These are phyloP conservation scores for Ellobium chinense DNA, from an alignment of 2,888 invertebrate genomes.

Conservation along the genomic window DNA sequence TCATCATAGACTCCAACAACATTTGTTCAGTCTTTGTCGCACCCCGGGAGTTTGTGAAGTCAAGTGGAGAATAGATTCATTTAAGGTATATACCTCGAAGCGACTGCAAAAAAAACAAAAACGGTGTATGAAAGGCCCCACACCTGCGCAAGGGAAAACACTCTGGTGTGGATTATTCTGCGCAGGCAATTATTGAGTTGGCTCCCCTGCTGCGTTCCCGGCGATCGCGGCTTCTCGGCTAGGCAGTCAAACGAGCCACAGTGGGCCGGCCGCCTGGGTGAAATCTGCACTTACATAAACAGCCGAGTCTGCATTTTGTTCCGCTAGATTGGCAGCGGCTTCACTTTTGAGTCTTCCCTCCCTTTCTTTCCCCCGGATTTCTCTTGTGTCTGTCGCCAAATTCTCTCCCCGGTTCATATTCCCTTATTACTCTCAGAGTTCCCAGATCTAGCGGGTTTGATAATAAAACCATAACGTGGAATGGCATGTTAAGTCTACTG, in stretches of 20 bases:
- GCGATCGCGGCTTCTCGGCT: not conserved
- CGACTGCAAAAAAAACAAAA: not conserved
- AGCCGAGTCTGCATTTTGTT: constrained; percentile 32
- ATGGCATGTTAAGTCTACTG: too few relatives aligned
- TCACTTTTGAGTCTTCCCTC: not conserved
- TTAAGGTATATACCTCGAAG: not conserved
- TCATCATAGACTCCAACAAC: constrained; percentile 29
- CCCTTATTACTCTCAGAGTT: not conserved
- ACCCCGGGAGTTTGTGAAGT: constrained; percentile 24
- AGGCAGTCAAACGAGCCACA: constrained; percentile 3
- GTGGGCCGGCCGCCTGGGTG: constrained; percentile 18
- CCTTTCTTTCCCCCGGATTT: not conserved
- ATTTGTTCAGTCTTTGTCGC: constrained; percentile 18
- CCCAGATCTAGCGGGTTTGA: not conserved
- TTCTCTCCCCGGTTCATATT: constrained; percentile 24
- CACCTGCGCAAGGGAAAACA: constrained; percentile 42
- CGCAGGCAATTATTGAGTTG: constrained; percentile 38
- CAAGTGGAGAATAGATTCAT: constrained; percentile 36
- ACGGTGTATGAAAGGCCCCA: constrained; percentile 25
- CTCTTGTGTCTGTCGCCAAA: not conserved
- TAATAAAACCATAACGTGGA: not conserved
- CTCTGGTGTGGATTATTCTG: constrained; percentile 35
- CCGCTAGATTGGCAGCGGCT: constrained; percentile 26
- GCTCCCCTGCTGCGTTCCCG: constrained; percentile 33
- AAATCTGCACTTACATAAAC: constrained; percentile 40